Conservation (phyloP, 2,888 invertebrate genomes). For the Drosophila barbarae region DNA sequence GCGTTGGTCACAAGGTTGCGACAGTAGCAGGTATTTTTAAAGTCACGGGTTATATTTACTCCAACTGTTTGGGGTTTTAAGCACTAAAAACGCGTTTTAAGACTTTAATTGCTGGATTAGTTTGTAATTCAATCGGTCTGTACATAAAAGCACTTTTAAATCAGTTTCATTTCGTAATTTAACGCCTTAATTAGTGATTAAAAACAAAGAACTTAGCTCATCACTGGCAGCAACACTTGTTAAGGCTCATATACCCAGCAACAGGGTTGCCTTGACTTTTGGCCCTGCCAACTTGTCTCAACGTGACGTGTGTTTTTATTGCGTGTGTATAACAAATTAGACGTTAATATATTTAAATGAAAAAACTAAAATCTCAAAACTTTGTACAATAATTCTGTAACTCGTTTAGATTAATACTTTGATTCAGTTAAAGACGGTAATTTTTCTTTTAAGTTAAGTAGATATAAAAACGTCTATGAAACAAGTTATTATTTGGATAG, state of each 20-base stretch:
- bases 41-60: conserved; percentile 1
- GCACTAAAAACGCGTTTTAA: background rate
- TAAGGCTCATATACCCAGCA: conserved; percentile 33
- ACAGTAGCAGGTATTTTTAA: conserved; percentile 19
- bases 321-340: conserved; percentile 23
- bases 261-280: conserved; percentile 52
- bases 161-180: rapidly evolving
- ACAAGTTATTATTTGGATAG: no score
- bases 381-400: no score
- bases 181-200: background rate
- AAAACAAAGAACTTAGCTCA: conserved; percentile 5
- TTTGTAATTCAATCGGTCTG: background rate
- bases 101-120: rapidly evolving
- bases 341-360: background rate
- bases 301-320: conserved; percentile 54
- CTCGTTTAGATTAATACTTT: background rate
- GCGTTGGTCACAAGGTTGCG: conserved; percentile 1
- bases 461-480: no score
- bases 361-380: rapidly evolving
- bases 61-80: no score
- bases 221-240: conserved; percentile 58
- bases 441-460: no score
- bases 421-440: background rate
- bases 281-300: conserved; percentile 52
- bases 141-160: no score